phyloP scores from a whole-genome alignment of 2,113 vertebrate species.

The Thamnophis sirtalis region DNA sequence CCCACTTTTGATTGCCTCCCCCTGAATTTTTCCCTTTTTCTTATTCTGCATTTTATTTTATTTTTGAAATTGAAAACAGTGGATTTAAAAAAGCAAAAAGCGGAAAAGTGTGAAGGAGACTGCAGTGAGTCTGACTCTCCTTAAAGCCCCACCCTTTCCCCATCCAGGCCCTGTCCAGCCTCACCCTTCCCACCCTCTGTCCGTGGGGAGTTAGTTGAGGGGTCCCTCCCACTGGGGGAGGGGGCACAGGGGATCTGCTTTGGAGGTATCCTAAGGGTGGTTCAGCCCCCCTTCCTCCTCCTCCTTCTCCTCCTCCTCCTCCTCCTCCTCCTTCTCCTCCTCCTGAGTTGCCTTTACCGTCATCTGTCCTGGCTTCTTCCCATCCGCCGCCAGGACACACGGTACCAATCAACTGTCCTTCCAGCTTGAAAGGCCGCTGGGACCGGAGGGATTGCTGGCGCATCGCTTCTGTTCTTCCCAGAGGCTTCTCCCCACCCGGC shows the following conservation, averaged over 20 bases:
- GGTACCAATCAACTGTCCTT: conserved; percentile 75
- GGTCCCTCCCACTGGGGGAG: not conserved
- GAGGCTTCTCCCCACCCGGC: conserved; percentile 69
- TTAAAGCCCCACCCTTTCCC: not conserved
- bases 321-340: conserved; percentile 23
- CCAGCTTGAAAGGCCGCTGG: conserved; percentile 56
- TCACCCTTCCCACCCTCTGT: not conserved
- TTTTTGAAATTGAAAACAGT: not conserved
- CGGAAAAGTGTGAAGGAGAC: not conserved
- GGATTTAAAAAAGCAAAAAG: not conserved
- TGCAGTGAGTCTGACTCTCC: not conserved
- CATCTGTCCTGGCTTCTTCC: conserved; percentile 46
- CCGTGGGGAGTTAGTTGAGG: accelerated
- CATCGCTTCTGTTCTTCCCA: conserved; percentile 59
- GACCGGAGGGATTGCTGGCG: conserved; percentile 54
- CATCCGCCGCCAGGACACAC: conserved; percentile 57
- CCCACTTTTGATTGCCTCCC: not conserved
- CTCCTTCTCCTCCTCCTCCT: conserved; percentile 26
- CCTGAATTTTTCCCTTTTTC: not conserved
- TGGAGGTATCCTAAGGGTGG: conserved; percentile 52
- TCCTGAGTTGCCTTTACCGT: conserved; percentile 48
- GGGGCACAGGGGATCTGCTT: conserved; percentile 47
- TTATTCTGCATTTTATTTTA: not conserved
- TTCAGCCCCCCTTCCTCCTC: conserved; percentile 50
- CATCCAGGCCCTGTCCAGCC: not conserved